Conservation (phyloP, 2,888 invertebrate species). For the Lithophane socia region DNA sequence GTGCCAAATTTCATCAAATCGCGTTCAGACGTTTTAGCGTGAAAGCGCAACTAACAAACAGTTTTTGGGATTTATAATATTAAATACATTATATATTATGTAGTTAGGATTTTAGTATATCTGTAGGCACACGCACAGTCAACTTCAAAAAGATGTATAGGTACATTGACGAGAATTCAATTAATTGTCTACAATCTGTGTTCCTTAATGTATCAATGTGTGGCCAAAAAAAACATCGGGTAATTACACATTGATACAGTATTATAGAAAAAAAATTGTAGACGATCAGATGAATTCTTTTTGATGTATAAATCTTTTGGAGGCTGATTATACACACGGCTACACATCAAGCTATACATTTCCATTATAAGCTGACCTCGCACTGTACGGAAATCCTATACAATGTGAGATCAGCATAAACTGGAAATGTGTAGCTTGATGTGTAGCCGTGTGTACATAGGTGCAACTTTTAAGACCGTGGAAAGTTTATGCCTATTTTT, state of each 20-base stretch:
- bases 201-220: neutral
- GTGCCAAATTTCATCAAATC: too few relatives aligned
- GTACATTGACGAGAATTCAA: neutral
- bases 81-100: too few relatives aligned
- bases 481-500: conserved; percentile 9
- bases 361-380: too few relatives aligned
- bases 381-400: too few relatives aligned
- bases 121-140: neutral
- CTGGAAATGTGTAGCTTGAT: too few relatives aligned
- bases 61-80: too few relatives aligned
- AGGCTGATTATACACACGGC: neutral
- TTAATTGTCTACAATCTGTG: neutral
- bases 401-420: too few relatives aligned
- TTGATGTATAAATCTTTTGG: neutral
- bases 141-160: neutral
- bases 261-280: neutral
- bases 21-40: too few relatives aligned
- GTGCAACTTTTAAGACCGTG: neutral
- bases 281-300: neutral
- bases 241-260: neutral
- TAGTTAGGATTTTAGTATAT: neutral
- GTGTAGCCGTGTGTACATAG: too few relatives aligned
- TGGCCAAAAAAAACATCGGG: neutral
- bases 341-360: too few relatives aligned
- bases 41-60: too few relatives aligned